Percentiles rank a stretch among this genome's conserved stretches.
Evolutionary conservation across 2,797 vertebrate species (phyloP).

Genomic region (Chrysocyon brachyurus): DNA sequence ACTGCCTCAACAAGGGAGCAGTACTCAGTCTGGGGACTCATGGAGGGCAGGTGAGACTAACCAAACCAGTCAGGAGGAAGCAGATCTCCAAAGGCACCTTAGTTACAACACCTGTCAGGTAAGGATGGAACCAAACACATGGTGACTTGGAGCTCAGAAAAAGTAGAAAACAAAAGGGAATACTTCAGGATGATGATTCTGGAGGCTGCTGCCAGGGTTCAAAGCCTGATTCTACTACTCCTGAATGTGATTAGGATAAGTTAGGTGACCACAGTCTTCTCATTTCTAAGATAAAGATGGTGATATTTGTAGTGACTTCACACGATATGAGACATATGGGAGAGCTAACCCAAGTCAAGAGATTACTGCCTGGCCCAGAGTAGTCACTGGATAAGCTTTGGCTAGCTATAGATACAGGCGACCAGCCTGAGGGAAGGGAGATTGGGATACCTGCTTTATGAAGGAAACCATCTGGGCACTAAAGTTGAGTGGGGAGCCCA

Average conservation of each 20-base stretch:
- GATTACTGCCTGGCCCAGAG: background rate
- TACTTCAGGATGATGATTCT: background rate
- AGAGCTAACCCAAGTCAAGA: background rate
- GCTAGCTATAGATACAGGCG: background rate
- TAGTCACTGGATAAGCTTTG: background rate
- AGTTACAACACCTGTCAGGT: too few relatives aligned
- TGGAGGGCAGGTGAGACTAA: background rate
- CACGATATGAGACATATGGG: background rate
- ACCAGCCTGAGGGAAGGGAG: too few relatives aligned
- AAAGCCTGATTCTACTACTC: background rate
- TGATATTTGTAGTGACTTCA: background rate
- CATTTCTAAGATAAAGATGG: background rate
- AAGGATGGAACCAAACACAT: background rate
- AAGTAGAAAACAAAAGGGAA: background rate
- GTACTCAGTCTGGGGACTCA: background rate
- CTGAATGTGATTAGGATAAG: background rate
- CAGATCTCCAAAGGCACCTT: background rate
- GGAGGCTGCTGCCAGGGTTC: too few relatives aligned
- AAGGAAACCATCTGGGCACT: background rate
- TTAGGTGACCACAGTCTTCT: background rate
- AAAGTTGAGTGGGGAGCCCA: background rate
- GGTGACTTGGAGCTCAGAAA: background rate
- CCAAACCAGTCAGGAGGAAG: background rate
- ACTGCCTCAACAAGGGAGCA: background rate
- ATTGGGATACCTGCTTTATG: rapidly evolving